A percentile compares a stretch with the other conserved stretches of the same genome.
These are phyloP conservation scores for Globia sparganii DNA, from an alignment of 2,888 invertebrate species.

Conservation along the genomic window DNA sequence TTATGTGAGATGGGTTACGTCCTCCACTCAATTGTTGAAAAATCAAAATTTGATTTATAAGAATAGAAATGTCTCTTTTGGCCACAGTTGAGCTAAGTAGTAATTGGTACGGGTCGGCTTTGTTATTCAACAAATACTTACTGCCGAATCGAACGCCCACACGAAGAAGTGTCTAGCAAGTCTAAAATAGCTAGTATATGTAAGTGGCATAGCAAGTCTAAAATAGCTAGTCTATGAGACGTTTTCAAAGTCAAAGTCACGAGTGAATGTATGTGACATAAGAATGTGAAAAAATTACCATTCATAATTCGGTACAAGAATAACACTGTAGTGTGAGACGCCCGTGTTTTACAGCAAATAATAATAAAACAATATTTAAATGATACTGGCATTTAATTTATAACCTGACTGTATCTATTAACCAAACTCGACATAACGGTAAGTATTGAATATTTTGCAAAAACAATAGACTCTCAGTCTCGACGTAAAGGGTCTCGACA, in stretches of 20 bases:
- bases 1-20: neutral
- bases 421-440: too few relatives aligned
- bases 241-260: constrained; percentile 8
- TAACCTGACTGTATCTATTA: too few relatives aligned
- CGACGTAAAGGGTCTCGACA: too few relatives aligned
- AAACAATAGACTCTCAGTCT: too few relatives aligned
- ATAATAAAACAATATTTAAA: too few relatives aligned
- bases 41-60: too few relatives aligned
- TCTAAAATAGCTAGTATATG: neutral
- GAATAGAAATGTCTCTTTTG: too few relatives aligned
- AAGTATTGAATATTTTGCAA: too few relatives aligned
- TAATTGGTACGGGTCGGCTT: neutral
- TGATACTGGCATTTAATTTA: too few relatives aligned
- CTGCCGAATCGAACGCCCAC: neutral
- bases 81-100: too few relatives aligned
- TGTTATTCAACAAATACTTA: constrained; percentile 6
- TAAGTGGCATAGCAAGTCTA: neutral
- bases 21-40: too few relatives aligned
- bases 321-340: neutral
- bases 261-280: neutral
- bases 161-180: neutral
- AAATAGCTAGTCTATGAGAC: neutral
- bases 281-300: neutral
- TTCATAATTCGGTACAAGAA: constrained; percentile 1
- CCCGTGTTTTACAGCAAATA: too few relatives aligned